A percentile compares a stretch with the other conserved stretches of the same genome.
These are phyloP conservation scores for Benthosema pterotum DNA, from an alignment of 2,797 vertebrate genomes.

Conservation along the genomic window DNA sequence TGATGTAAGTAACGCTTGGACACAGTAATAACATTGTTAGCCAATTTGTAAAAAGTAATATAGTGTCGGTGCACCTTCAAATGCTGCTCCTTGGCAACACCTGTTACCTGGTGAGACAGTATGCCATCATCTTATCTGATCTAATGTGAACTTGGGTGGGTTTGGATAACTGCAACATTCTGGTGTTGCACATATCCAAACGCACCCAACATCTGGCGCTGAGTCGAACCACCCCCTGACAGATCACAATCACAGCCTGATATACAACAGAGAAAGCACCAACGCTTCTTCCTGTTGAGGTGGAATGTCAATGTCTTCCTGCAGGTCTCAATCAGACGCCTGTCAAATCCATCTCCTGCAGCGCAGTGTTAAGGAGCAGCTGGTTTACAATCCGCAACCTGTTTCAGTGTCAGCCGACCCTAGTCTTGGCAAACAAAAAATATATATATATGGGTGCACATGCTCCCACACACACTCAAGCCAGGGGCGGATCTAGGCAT, in stretches of 20 bases:
- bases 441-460: no score
- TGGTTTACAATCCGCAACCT: conserved; percentile 65
- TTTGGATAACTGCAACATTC: no score
- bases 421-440: not conserved
- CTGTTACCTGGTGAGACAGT: no score
- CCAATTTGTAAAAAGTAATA: no score
- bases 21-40: no score
- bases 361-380: conserved; percentile 49
- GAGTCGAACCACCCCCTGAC: conserved; percentile 52
- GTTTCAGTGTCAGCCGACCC: conserved; percentile 29
- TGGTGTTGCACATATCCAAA: no score
- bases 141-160: no score
- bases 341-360: conserved; percentile 67
- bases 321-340: conserved; percentile 64
- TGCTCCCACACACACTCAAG: conserved; percentile 4
- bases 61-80: no score
- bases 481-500: no score
- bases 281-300: conserved; percentile 57
- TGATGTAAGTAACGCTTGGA: no score
- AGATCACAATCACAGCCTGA: conserved; percentile 39
- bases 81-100: no score
- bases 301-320: conserved; percentile 63
- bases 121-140: no score
- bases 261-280: conserved; percentile 22
- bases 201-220: not conserved